phyloP scores from a whole-genome alignment of 2,113 vertebrate genomes.

The Lathamus discolor region DNA sequence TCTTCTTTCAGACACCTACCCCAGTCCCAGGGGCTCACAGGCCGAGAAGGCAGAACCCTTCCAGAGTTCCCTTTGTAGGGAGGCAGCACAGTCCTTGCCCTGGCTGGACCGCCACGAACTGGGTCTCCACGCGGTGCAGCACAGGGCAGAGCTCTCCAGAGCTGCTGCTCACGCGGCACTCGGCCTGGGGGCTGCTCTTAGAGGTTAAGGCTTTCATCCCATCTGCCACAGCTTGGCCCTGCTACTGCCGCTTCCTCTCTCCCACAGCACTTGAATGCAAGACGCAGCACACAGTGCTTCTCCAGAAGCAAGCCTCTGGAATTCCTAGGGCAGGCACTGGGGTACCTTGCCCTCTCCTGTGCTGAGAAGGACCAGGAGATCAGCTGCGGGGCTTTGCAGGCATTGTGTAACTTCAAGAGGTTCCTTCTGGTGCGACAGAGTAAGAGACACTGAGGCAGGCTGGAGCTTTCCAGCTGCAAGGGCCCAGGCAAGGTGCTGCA shows the following conservation, averaged over 20 bases:
- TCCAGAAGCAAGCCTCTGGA: background rate
- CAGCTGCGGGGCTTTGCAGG: background rate
- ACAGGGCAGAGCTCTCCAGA: background rate
- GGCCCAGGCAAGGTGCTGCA: background rate
- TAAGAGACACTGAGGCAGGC: background rate
- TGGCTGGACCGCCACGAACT: background rate
- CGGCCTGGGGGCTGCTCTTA: background rate
- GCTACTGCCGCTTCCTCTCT: background rate
- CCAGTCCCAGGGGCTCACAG: background rate
- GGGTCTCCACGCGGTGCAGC: background rate
- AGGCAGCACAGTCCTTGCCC: background rate
- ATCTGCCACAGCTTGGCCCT: background rate
- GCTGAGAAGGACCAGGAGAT: background rate
- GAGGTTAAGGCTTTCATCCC: background rate
- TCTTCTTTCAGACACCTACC: background rate
- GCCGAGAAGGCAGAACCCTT: background rate
- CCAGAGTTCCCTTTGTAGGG: background rate
- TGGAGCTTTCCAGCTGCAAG: background rate
- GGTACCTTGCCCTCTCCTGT: background rate
- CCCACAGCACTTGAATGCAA: background rate
- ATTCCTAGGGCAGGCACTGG: background rate
- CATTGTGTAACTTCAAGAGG: background rate
- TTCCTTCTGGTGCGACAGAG: background rate
- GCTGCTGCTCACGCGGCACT: background rate
- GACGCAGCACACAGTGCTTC: background rate